Evolutionary conservation across 53 echinoderm and acorn worm species (phyloP), one percentile per base, ranked within the genome.

Genomic region (Holothuria scabra): DNA sequence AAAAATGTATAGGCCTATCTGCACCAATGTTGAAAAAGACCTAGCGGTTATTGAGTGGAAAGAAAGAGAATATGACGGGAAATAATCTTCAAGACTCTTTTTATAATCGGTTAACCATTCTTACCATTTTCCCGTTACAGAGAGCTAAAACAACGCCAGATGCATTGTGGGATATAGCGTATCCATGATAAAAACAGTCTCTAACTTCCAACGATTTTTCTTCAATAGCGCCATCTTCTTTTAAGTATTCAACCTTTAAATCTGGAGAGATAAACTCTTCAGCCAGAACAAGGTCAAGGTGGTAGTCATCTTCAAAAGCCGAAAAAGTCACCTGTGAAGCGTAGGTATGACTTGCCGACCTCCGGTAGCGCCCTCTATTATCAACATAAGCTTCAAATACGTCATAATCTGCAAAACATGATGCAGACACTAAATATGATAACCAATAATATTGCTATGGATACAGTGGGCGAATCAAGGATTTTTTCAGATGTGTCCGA

Each of bases 121-220:
- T 52, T 52, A 76, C 76, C 56, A 76, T 55, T 1, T 49, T 26
- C 20, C 76, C 56, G 55, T 76, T 56, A 26, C 76, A 76, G 19
- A 76, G 8, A 28, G 76, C 55, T 3, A 76, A 23, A 30, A 56
- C 76, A 3, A 28, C 76, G 2, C 29, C 28, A 25, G 76, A 76
- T 76, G 14, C 76, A 76, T 76, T 76, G 41, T 76, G 76, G 76
- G 76, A 76, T 14, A 46, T 56, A 14, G 55, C 29, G 0, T 52
- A 55, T 21, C 76, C 76, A 28, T 76, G 55, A 76, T 76, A 76
- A 56, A 76, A 76, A 19, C 76, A 76, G 29, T 76, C 56, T 41
- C 10, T 55, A 28, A 76, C 76, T 1, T 25, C 5, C 46, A 76
- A 56, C 22, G 23, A 7, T 56, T 48, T 52, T 19, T 38, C 55